Conservation (phyloP, 2,113 vertebrate genomes). For the Mixornis gularis region DNA sequence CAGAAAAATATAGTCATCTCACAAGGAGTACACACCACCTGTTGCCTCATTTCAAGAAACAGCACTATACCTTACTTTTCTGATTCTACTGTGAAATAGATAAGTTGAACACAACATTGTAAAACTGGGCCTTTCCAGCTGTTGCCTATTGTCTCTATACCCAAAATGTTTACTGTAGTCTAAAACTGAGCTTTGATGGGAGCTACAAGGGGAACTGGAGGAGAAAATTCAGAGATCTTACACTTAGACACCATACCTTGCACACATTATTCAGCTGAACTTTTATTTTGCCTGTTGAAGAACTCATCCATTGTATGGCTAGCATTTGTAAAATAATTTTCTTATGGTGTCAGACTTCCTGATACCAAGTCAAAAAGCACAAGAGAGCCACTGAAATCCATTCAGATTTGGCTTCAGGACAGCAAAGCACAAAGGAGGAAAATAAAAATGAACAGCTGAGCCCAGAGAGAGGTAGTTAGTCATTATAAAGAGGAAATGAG, state of each 20-base stretch:
- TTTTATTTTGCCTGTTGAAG: neutral
- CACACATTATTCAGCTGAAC: neutral
- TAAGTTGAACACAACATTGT: neutral
- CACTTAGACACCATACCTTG: neutral
- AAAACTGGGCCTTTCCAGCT: neutral
- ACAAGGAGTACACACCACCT: neutral
- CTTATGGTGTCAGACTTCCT: neutral
- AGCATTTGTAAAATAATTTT: neutral
- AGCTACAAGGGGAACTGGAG: neutral
- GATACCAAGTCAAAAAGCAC: neutral
- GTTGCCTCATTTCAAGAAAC: neutral
- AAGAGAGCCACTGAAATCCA: neutral
- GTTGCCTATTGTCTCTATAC: neutral
- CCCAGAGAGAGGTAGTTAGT: neutral
- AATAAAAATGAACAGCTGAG: conserved; percentile 36
- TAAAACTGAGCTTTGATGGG: neutral
- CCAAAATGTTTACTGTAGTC: neutral
- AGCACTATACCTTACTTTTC: neutral
- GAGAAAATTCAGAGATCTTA: neutral
- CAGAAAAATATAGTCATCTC: neutral
- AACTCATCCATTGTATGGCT: neutral
- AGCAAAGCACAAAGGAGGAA: neutral
- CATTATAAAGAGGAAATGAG: neutral
- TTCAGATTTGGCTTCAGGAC: conserved; percentile 9
- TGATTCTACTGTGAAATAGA: neutral